phyloP scores from a whole-genome alignment of 2,113 vertebrate species.

The Leptobrachium ailaonicum region DNA sequence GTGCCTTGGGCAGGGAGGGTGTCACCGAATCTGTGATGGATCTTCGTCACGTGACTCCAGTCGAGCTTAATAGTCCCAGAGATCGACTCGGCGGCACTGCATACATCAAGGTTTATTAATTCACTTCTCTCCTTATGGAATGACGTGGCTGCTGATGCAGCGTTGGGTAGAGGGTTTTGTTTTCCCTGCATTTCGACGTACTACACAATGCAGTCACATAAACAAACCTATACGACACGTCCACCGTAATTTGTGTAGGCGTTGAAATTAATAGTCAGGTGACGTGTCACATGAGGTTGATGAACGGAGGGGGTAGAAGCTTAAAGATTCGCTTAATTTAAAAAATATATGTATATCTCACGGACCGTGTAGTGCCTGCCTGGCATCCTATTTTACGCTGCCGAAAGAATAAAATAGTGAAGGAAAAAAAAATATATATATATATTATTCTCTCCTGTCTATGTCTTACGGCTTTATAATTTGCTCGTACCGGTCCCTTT shows the following conservation, averaged over 20 bases:
- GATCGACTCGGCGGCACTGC: not conserved
- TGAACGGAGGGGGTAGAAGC: not conserved
- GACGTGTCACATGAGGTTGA: not conserved
- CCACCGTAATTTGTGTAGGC: not conserved
- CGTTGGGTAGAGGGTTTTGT: too few species aligned
- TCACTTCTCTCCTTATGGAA: not conserved
- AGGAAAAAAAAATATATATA: too few species aligned
- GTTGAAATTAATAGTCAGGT: not conserved
- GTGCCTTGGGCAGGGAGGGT: conserved; percentile 1
- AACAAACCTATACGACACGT: not conserved
- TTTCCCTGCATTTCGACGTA: too few species aligned
- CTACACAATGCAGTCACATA: not conserved
- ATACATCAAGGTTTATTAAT: not conserved
- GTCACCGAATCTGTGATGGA: not conserved
- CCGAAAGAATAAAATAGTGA: too few species aligned
- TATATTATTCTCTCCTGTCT: too few species aligned
- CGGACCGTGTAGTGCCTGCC: too few species aligned
- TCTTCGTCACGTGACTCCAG: not conserved
- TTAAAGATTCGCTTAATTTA: too few species aligned
- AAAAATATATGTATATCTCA: too few species aligned
- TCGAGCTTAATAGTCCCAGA: not conserved
- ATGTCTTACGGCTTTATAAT: too few species aligned
- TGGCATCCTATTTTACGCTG: too few species aligned
- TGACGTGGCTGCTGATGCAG: too few species aligned
- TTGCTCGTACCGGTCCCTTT: too few species aligned